Evolutionary conservation across 2,797 vertebrate genomes (phyloP).

Genomic region (Decapterus maruadsi): DNA sequence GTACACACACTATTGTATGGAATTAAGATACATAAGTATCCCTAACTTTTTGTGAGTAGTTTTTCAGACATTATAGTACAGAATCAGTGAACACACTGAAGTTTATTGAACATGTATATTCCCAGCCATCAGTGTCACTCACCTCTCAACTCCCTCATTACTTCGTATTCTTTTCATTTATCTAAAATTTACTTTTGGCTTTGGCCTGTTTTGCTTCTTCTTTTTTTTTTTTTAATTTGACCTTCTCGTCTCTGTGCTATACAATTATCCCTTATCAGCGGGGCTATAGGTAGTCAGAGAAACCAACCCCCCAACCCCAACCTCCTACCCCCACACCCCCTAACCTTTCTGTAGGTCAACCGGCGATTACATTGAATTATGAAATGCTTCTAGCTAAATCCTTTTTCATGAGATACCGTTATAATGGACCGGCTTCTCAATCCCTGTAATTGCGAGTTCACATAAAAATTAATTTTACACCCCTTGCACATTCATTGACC

Average conservation of each 20-base stretch:
- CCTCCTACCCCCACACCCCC: neutral
- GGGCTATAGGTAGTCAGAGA: slow-evolving; percentile 32
- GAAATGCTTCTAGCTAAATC: slow-evolving; percentile 58
- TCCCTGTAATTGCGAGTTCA: slow-evolving; percentile 65
- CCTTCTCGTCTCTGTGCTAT: slow-evolving; percentile 25
- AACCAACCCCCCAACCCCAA: too few relatives aligned
- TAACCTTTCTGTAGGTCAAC: slow-evolving; percentile 55
- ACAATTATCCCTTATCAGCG: slow-evolving; percentile 48
- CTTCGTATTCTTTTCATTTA: neutral
- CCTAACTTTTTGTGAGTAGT: too few relatives aligned
- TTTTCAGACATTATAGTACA: neutral
- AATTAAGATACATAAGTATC: too few relatives aligned
- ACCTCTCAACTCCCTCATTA: slow-evolving; percentile 1
- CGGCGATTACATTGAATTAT: slow-evolving; percentile 50
- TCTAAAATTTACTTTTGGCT: neutral
- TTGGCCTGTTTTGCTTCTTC: slow-evolving; percentile 4
- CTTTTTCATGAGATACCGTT: slow-evolving; percentile 39
- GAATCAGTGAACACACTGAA: neutral
- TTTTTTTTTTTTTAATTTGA: slow-evolving; percentile 27
- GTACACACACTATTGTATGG: too few relatives aligned
- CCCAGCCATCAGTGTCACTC: neutral
- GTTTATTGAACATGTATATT: neutral
- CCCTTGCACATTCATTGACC: slow-evolving; percentile 70
- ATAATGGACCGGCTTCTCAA: slow-evolving; percentile 49
- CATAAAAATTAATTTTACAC: slow-evolving; percentile 72